These are phyloP conservation scores for Drosophila cyrtoloma DNA, from an alignment of 2,888 invertebrate genomes.

Conservation along the genomic window DNA sequence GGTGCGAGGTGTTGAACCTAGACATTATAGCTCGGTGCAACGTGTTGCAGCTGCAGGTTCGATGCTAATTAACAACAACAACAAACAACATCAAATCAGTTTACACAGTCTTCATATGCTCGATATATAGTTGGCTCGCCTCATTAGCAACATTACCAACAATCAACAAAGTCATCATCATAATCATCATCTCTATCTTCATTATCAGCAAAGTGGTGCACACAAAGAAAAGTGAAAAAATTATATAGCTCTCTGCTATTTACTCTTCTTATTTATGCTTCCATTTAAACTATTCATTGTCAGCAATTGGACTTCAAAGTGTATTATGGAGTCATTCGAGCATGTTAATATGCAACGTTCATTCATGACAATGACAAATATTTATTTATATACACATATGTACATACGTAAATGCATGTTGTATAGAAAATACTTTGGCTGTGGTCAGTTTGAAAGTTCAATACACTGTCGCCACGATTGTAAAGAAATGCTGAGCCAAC, in stretches of 20 bases:
- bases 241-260: neutral
- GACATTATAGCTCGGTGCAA: constrained; percentile 28
- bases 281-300: constrained; percentile 72
- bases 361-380: constrained; percentile 43
- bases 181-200: constrained; percentile 24
- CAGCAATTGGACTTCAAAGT: constrained; percentile 56
- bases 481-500: neutral
- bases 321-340: constrained; percentile 22
- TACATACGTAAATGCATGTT: constrained; percentile 3
- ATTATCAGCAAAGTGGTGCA: constrained; percentile 12
- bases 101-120: constrained; percentile 48
- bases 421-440: constrained; percentile 4
- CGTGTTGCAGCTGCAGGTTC: constrained; percentile 59
- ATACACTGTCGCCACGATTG: constrained; percentile 21
- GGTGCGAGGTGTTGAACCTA: constrained; percentile 19
- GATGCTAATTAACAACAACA: constrained; percentile 71
- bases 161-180: constrained; percentile 23
- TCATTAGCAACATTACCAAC: constrained; percentile 59
- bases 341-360: constrained; percentile 13
- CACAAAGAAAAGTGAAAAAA: constrained; percentile 64
- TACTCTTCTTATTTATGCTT: constrained; percentile 42
- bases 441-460: constrained; percentile 30
- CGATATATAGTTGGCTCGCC: constrained; percentile 65
- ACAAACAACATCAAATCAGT: constrained; percentile 43
- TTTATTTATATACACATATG: constrained; percentile 4